Conservation (phyloP, 2,888 invertebrate species). For the Villa cingulata region DNA sequence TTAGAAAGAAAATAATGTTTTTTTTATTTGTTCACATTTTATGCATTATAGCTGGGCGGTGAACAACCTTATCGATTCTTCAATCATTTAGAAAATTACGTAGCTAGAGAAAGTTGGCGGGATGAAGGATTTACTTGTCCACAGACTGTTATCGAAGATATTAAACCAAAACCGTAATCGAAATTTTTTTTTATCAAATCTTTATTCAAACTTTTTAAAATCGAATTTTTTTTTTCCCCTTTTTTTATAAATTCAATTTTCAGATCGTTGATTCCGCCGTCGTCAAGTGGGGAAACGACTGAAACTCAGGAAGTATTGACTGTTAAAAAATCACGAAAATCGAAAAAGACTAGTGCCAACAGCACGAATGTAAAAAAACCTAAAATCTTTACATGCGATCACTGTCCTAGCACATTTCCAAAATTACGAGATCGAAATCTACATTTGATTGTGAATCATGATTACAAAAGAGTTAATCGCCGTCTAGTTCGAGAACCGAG, state of each 20-base stretch:
- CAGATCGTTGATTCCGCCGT: neutral
- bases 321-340: neutral
- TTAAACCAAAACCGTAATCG: neutral
- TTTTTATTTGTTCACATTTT: neutral
- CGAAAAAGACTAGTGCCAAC: conserved; percentile 4
- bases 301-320: neutral
- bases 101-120: conserved; percentile 21
- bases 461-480: conserved; percentile 32
- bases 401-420: conserved; percentile 29
- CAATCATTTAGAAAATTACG: conserved; percentile 19
- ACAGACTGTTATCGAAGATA: conserved; percentile 15
- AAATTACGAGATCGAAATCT: conserved; percentile 32
- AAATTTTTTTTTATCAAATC: too few species aligned
- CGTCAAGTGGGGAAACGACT: neutral
- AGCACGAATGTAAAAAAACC: conserved; percentile 17
- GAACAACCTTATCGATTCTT: conserved; percentile 8
- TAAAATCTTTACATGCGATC: conserved; percentile 32
- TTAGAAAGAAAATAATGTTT: too few species aligned
- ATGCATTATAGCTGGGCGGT: conserved; percentile 2
- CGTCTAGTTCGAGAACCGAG: conserved; percentile 26
- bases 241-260: neutral
- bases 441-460: conserved; percentile 31
- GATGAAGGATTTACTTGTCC: conserved; percentile 29
- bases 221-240: too few species aligned
- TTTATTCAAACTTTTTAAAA: too few species aligned